Base-by-base conservation (phyloP, 2,113 vertebrate genomes). In the Thymallus thymallus region DNA sequence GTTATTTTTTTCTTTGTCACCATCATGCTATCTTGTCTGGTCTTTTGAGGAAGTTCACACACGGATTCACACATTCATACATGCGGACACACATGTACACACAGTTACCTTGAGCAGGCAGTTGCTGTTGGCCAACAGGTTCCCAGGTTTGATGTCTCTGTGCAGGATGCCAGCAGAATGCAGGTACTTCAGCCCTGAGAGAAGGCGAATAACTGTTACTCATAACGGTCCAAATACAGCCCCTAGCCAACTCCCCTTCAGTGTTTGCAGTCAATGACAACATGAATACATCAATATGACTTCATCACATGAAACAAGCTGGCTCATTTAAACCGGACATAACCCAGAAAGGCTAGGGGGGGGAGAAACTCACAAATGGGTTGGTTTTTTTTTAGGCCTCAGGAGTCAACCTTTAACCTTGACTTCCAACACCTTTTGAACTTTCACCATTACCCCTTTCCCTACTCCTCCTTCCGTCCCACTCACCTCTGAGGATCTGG, bases 101-200 rank as follows among this genome's bases (percentile, higher is more conserved):
- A 41, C 35, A 18, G 48, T 35, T 80, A 94, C 93, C 93, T 95
- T 95, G 3, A 95, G 92, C 70, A 94, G 86, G 65, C 94, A 95
- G 92, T 95, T 95, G 80, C 93, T 94, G 91, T 95, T 95, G 79
- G 94, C 94, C 69, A 95, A 91, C 65, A 95, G 88, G 83, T 95
- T 95, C 62, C 94, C 94, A 32, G 93, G 94, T 84, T 95, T 95
- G 80, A 95, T 94, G 88, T 95, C 94, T 55, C 94, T 84, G 87
- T 95, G 94, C 55, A 94, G 92, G 77, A 95, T 93, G 29, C 94
- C 92, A 32, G 93, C 94, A 0, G 94, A 94, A 77, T 95, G 94
- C 29, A 95, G 88, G 80, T 94, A 95, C 90, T 94, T 95, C 86
- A 94, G 66, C 45, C 93, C 93, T 93, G 75, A 14, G 23, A 20